A percentile compares a stretch with the other conserved stretches of the same genome.
phyloP scores from a whole-genome alignment of 2,113 vertebrate species.

The Sialia sialis region DNA sequence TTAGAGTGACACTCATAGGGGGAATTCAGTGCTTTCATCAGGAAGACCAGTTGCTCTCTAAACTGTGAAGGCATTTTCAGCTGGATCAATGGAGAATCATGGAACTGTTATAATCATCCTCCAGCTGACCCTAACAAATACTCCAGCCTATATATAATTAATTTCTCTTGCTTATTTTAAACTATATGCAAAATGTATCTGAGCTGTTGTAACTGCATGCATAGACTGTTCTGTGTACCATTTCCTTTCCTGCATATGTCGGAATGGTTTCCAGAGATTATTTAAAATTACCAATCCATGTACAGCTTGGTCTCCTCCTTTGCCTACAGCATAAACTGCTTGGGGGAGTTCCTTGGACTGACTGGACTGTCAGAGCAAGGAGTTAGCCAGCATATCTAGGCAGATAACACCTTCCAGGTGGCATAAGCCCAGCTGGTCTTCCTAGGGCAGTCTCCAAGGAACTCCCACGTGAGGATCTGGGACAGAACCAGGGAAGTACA shows the following conservation, averaged over 20 bases:
- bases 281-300: not conserved
- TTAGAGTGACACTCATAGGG: not conserved
- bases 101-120: not conserved
- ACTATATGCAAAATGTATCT: not conserved
- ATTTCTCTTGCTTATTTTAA: not conserved
- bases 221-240: not conserved
- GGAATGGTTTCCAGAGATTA: not conserved
- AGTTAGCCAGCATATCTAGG: not conserved
- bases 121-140: not conserved
- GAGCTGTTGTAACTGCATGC: not conserved
- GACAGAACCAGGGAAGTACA: not conserved
- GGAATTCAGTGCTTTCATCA: not conserved
- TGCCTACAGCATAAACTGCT: not conserved
- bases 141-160: not conserved
- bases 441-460: not conserved
- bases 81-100: not conserved
- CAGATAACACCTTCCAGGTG: not conserved
- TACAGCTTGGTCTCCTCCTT: not conserved
- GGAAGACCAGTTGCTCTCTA: not conserved
- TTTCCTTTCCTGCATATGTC: not conserved
- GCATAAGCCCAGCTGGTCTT: not conserved
- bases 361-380: not conserved
- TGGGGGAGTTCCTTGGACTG: not conserved
- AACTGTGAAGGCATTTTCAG: not conserved
- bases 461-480: not conserved